phyloP scores from a whole-genome alignment of 2,797 vertebrate genomes.

The Triplophysa bombifrons region DNA sequence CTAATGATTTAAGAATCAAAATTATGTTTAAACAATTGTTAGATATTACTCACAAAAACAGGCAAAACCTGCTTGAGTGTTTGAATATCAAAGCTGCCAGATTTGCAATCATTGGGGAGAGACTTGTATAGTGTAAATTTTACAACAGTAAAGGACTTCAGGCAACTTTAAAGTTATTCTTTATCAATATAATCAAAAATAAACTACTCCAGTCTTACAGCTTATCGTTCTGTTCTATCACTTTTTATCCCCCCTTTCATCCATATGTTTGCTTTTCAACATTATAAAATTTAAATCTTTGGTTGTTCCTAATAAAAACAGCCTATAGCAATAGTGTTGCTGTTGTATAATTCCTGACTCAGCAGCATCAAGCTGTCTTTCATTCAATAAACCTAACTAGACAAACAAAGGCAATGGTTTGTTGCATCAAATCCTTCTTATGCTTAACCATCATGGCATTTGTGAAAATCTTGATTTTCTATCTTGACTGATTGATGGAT shows the following conservation, averaged over 20 bases:
- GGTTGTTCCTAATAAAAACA: conserved; percentile 13
- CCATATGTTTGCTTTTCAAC: neutral
- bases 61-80: neutral
- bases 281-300: conserved; percentile 3
- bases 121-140: neutral
- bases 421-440: neutral
- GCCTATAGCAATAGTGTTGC: neutral
- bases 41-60: neutral
- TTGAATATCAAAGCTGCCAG: neutral
- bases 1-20: neutral
- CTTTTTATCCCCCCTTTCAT: neutral
- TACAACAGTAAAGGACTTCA: neutral
- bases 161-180: neutral
- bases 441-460: neutral
- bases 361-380: neutral
- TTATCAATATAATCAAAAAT: neutral
- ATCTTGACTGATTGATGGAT: conserved; percentile 22
- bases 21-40: neutral
- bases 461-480: neutral
- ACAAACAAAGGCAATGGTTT: neutral
- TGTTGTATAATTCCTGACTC: neutral
- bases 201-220: neutral
- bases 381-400: neutral
- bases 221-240: neutral
- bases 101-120: neutral